Percentiles rank a stretch among this genome's conserved stretches.
These are phyloP conservation scores for Nomia melanderi DNA, from an alignment of 1,140 invertebrate genomes.

Conservation along the genomic window DNA sequence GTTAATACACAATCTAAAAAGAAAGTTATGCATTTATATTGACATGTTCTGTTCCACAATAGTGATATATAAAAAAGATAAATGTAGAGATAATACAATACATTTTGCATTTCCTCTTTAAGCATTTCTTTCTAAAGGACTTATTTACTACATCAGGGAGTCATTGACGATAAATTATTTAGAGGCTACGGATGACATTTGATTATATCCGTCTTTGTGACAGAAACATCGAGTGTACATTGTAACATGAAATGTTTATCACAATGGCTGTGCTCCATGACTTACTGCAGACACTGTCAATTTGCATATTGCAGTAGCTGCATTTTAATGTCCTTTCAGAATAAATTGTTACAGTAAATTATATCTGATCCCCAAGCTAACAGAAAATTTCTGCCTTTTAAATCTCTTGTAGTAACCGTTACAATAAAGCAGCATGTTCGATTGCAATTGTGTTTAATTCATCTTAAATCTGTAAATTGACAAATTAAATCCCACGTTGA, in stretches of 20 bases:
- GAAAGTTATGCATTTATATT: slow-evolving; percentile 5
- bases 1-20: background rate
- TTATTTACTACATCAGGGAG: background rate
- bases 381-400: background rate
- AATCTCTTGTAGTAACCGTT: background rate
- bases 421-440: background rate
- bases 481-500: too few relatives aligned
- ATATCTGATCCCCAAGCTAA: background rate
- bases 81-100: background rate
- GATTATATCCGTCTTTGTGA: slow-evolving; percentile 8
- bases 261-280: slow-evolving; percentile 43
- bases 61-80: background rate
- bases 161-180: background rate
- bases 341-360: slow-evolving; percentile 20
- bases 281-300: slow-evolving; percentile 16
- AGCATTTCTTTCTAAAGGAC: background rate
- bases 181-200: background rate
- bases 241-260: slow-evolving; percentile 43
- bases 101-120: background rate
- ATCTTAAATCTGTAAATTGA: too few relatives aligned
- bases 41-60: background rate
- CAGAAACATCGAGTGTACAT: slow-evolving; percentile 29
- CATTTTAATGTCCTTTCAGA: slow-evolving; percentile 10
- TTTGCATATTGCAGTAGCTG: slow-evolving; percentile 7
- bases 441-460: background rate